Conservation (phyloP, 2,888 invertebrate species). For the Cremastinae sp. region DNA sequence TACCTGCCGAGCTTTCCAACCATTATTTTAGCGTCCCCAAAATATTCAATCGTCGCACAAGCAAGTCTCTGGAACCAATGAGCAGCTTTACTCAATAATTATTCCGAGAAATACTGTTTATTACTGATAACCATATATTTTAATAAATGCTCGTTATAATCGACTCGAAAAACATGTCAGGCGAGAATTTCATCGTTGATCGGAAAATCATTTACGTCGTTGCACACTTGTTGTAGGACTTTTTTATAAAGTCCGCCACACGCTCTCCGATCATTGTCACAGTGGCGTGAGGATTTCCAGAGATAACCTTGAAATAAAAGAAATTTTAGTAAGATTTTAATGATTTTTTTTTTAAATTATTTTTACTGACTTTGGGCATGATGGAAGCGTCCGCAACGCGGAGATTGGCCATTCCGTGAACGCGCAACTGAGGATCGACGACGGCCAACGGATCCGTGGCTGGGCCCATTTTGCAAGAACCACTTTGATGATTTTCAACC, state of each 20-base stretch:
- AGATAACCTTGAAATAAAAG: slow-evolving; percentile 67
- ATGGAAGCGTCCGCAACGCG: slow-evolving; percentile 83
- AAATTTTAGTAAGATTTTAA: neutral
- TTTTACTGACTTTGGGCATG: slow-evolving; percentile 82
- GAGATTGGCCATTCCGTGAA: slow-evolving; percentile 83
- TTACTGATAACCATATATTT: too few relatives aligned
- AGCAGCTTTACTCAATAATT: too few relatives aligned
- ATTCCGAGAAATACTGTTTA: too few relatives aligned
- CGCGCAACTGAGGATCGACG: slow-evolving; percentile 86
- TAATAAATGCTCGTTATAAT: too few relatives aligned
- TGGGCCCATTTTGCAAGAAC: slow-evolving; percentile 91
- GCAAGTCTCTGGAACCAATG: too few relatives aligned
- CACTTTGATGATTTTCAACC: slow-evolving; percentile 91
- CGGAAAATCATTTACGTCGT: slow-evolving; percentile 4
- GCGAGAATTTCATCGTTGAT: neutral
- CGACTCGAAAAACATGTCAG: too few relatives aligned
- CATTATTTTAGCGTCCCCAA: too few relatives aligned
- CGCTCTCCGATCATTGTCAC: slow-evolving; percentile 84
- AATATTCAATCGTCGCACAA: too few relatives aligned
- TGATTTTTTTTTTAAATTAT: neutral
- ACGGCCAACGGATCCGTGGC: slow-evolving; percentile 86
- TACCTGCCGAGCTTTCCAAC: neutral
- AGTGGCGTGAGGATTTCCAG: slow-evolving; percentile 83
- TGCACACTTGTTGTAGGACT: slow-evolving; percentile 52
- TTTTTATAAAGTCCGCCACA: slow-evolving; percentile 82